Evolutionary conservation across 2,797 vertebrate genomes (phyloP), one percentile per base, ranked within the genome.

Genomic region (Tragopan temminckii): DNA sequence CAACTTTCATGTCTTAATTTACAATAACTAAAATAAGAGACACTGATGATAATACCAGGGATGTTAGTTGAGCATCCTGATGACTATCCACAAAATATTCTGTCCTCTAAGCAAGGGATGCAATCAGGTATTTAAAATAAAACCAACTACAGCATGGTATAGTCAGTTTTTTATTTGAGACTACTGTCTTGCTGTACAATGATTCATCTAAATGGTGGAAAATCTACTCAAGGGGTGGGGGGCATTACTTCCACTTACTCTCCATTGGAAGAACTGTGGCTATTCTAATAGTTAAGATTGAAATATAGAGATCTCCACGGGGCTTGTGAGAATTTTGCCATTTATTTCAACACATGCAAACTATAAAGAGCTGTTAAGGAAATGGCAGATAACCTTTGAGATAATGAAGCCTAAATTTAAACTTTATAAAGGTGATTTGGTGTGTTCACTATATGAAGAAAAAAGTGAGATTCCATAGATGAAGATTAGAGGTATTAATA

Each of bases 271-370:
- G 74, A 91, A 67, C 2, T 58, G 29, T 66, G 29, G 43, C 68
- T 94, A 13, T 38, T 59, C 61, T 64, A 70, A 79, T 3, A 61
- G 53, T 23, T 35, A 53, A 59, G 31, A 61, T 8, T n/a, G 46
- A 92, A 57, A 16, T 20, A 58, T 12, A 46, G 68, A 87, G n/a
- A 70, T 38, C 35, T 83, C 20, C 42, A 76, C 46, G 48, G 57
- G 68, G 66, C 75, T 80, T 71, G 45, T 1, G 9, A 58, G 45
- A 78, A 68, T 87, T 75, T 83, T 87, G 43, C 62, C 36, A 70
- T 86, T 78, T 89, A 70, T 85, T 90, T 89, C 33, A 89, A 83
- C 76, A 87, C 11, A 46, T 8, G 58, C 38, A 81, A 82, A 80
- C 36, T 52, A 59, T 1, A 62, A 36, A 66, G 18, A 42, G 8